phyloP scores from a whole-genome alignment of 1,140 invertebrate species.

The Eciton burchellii region DNA sequence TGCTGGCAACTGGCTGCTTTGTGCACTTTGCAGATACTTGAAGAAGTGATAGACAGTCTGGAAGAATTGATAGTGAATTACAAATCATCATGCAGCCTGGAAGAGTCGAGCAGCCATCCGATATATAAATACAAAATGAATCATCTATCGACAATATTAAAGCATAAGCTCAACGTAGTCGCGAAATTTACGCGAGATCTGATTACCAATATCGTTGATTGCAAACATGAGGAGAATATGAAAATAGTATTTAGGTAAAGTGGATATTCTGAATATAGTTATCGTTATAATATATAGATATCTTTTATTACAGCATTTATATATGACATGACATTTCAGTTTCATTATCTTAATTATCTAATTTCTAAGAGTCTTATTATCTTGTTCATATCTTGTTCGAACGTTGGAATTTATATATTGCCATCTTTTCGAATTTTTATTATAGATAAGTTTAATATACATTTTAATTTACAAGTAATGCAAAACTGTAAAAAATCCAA shows the following conservation, averaged over 20 bases:
- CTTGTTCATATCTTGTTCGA: too few species aligned
- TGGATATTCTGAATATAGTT: not conserved
- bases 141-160: slow-evolving; percentile 66
- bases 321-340: not conserved
- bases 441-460: too few species aligned
- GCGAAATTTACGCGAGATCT: slow-evolving; percentile 71
- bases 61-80: slow-evolving; percentile 66
- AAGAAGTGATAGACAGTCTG: slow-evolving; percentile 56
- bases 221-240: slow-evolving; percentile 68
- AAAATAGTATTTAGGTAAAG: slow-evolving; percentile 75
- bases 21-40: slow-evolving; percentile 42
- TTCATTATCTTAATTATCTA: not conserved
- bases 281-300: too few species aligned
- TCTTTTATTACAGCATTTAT: not conserved
- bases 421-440: not conserved
- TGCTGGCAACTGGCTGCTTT: not conserved
- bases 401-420: not conserved
- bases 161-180: slow-evolving; percentile 73
- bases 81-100: slow-evolving; percentile 49
- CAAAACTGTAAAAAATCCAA: too few species aligned
- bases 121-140: slow-evolving; percentile 76
- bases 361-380: too few species aligned
- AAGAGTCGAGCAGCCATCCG: slow-evolving; percentile 42
- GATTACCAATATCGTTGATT: slow-evolving; percentile 73
- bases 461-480: too few species aligned